Base-by-base conservation (phyloP, 2,797 vertebrate genomes). In the Lacerta agilis region DNA sequence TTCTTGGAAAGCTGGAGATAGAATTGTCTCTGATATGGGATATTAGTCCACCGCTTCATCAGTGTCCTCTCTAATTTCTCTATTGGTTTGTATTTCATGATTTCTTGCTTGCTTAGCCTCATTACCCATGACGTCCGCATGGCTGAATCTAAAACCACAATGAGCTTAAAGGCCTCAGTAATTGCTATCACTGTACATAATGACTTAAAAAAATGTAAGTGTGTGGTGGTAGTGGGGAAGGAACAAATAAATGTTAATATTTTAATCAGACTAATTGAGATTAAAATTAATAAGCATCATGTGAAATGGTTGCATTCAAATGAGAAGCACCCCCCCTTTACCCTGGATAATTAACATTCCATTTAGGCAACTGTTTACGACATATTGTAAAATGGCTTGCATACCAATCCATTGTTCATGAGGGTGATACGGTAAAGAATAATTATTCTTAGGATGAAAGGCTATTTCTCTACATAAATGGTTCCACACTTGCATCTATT, bases 241-340 rank as follows among this genome's bases (percentile, higher is more conserved):
- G 13, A 33, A 4, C 38, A 93, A 87, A 81, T 61, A 41, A 94
- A 95, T 91, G 88, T 92, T 83, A 83, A 75, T 93, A 91, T 93
- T 95, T 95, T 94, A 95, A 93, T 89, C 58, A 92, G 82, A 92
- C 73, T 92, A 94, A 91, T 94, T 43, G 79, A 95, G 89, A 94
- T 95, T 96, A 94, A 95, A 95, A 91, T 83, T 96, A 94, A 95
- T 87, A 94, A 93, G 82, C 13, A 88, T 90, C 85, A 67, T 90
- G 67, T 92, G 79, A 88, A 93, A 94, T 93, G 41, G 75, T 87
- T 87, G 36, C 82, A 91, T 93, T 95, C 95, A 94, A 93, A 91
- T 94, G 92, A 92, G 33, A 92, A 92, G 91, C 88, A 49, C 78
- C 25, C 91, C 91, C 38, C 29, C 64, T 87, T 82, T 83, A 67